Evolutionary conservation across 2,888 invertebrate species (phyloP).

Genomic region (Amorpha juglandis): DNA sequence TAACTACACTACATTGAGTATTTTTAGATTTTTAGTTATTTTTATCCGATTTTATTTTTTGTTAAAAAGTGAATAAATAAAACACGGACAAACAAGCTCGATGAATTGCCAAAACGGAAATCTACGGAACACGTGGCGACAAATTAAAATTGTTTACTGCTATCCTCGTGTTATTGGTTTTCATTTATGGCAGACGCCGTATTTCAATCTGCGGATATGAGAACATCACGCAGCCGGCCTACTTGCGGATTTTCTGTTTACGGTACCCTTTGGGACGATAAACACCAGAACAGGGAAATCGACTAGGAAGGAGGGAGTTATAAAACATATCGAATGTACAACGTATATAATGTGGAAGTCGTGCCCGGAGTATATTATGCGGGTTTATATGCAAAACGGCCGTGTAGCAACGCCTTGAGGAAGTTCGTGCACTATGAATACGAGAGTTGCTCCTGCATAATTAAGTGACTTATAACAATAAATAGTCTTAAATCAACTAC

Average conservation of each 20-base stretch:
- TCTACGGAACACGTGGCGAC: conserved; percentile 3
- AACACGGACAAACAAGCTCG: background rate
- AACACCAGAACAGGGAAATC: conserved; percentile 51
- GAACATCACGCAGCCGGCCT: conserved; percentile 37
- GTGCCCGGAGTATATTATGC: conserved; percentile 20
- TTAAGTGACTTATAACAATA: background rate
- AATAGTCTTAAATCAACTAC: too few species aligned
- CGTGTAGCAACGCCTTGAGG: conserved; percentile 11
- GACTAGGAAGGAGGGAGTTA: conserved; percentile 46
- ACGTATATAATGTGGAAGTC: conserved; percentile 31
- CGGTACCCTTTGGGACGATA: conserved; percentile 48
- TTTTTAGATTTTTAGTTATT: too few species aligned
- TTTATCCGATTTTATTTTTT: too few species aligned
- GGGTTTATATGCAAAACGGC: conserved; percentile 25
- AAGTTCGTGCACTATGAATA: conserved; percentile 20
- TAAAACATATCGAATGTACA: conserved; percentile 50
- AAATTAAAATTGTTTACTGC: conserved; percentile 29
- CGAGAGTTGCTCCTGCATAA: conserved; percentile 8
- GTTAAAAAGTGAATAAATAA: too few species aligned
- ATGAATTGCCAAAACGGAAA: background rate
- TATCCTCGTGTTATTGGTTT: conserved; percentile 28
- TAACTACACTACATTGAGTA: too few species aligned
- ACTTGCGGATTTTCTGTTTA: conserved; percentile 47
- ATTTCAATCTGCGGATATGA: conserved; percentile 38
- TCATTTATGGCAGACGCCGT: conserved; percentile 34